These are phyloP conservation scores for Cyanoramphus novaezelandiae DNA, from an alignment of 2,113 vertebrate species.

Conservation along the genomic window DNA sequence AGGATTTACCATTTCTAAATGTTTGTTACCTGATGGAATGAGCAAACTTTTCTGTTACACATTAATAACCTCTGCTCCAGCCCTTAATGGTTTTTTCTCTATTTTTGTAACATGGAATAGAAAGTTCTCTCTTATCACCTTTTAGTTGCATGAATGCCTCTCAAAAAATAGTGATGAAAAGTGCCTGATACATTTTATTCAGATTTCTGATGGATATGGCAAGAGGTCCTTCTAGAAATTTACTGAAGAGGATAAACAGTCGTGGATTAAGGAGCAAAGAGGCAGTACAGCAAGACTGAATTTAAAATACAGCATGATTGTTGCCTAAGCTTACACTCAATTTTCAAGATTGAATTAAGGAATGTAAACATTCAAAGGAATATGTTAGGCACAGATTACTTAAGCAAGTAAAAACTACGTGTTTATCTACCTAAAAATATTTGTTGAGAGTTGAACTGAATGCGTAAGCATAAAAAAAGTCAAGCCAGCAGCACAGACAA, in stretches of 20 bases:
- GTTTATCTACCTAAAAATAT: not conserved
- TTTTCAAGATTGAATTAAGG: not conserved
- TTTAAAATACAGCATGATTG: not conserved
- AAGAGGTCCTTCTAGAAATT: not conserved
- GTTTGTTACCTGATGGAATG: not conserved
- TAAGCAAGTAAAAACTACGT: not conserved
- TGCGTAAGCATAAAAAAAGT: not conserved
- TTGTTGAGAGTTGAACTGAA: not conserved
- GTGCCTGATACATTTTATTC: not conserved
- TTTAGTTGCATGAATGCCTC: not conserved
- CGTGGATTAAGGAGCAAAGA: not conserved
- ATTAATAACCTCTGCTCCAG: not conserved
- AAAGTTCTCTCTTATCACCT: not conserved
- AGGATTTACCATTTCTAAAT: not conserved
- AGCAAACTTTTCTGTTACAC: not conserved
- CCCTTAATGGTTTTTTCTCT: not conserved
- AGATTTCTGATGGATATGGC: not conserved
- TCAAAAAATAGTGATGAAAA: not conserved
- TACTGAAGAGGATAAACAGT: not conserved
- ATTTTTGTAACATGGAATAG: not conserved
- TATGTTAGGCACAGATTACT: not conserved
- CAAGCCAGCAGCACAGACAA: not conserved
- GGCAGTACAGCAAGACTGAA: not conserved
- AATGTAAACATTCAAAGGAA: not conserved
- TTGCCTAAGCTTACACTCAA: not conserved